Base-by-base conservation (phyloP, 2,888 invertebrate species). In the Melangyna quadrimaculata region DNA sequence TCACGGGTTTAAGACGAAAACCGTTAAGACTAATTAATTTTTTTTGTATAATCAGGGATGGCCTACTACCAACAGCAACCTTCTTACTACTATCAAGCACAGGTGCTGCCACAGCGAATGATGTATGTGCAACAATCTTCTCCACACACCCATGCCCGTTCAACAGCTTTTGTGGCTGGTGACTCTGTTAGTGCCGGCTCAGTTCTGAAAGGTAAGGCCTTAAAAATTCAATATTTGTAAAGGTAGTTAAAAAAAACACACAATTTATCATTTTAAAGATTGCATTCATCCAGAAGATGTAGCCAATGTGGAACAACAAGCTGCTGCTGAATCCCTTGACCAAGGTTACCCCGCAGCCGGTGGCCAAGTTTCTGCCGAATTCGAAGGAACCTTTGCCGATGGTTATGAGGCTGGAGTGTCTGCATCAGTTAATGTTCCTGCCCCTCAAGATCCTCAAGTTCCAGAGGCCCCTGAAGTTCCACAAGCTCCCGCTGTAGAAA, bases 101-200 rank as follows among this genome's bases (percentile, higher is more conserved):
- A 75, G 6, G 14, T 88, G 10, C 88, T 90, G 27, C 89, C 90
- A 69, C 90, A 90, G 37, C 88, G 90, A 87, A 90, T 91, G 90
- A 91, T 92, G 84, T 88, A 88, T 67, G 91, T 90, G 45, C 91
- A 91, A 78, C 91, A 91, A 24, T 67, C 67, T 35, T 67, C 67
- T 22, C 89, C 90, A 59, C 87, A 88, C 77, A 89, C 89, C 6
- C 89, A 90, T 78, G 90, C 90, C 17, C 91, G 91, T 69, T 91
- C 91, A 65, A 89, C 91, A 29, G 92, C 91, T n/a, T 89, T 90
- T 69, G 92, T 91, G n/a, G 90, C 91, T 82, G 92, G 91, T 8
- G 91, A 91, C 57, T 89, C 90, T 37, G 90, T 91, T 63, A 91
- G 91, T 80, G 90, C 92, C 73, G 90, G 91, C 88, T 91, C 91